Evolutionary conservation across 2,888 invertebrate genomes (phyloP).

Genomic region (Pseudococcus jackbeardsleyi): DNA sequence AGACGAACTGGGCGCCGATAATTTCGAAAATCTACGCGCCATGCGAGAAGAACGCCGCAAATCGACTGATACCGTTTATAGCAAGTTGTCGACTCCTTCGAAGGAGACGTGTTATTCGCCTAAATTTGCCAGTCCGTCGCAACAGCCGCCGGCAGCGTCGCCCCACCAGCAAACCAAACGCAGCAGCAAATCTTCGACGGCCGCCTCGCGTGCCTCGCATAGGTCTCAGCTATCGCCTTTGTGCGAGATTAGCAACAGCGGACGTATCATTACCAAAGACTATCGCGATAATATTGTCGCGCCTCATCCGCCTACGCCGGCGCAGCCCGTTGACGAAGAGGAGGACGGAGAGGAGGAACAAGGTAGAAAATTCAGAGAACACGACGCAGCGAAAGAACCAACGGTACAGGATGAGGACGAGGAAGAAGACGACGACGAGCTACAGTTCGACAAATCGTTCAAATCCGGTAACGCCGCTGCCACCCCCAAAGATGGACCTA

Average conservation of each 20-base stretch:
- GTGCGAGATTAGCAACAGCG: slow-evolving; percentile 60
- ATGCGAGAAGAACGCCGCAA: slow-evolving; percentile 85
- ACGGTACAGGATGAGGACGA: not conserved
- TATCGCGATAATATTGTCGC: not conserved
- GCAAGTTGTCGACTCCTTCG: slow-evolving; percentile 68
- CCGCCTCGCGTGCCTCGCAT: slow-evolving; percentile 21
- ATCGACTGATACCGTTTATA: slow-evolving; percentile 70
- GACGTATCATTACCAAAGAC: slow-evolving; percentile 51
- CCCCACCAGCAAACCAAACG: slow-evolving; percentile 9
- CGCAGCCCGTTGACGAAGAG: not conserved
- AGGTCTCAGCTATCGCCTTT: slow-evolving; percentile 55
- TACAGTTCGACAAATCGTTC: not conserved
- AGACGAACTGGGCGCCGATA: slow-evolving; percentile 76
- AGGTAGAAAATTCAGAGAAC: too few species aligned
- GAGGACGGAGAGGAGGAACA: slow-evolving; percentile 30
- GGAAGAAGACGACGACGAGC: slow-evolving; percentile 42
- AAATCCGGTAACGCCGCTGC: not conserved
- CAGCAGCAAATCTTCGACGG: slow-evolving; percentile 11
- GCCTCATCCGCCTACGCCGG: not conserved
- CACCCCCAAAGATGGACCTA: not conserved
- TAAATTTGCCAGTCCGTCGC: slow-evolving; percentile 73
- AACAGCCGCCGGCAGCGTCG: not conserved
- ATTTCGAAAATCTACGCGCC: slow-evolving; percentile 82
- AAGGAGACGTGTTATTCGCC: slow-evolving; percentile 74
- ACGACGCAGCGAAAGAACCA: not conserved